Base-by-base conservation (phyloP, 2,113 vertebrate genomes). In the Buteo buteo region DNA sequence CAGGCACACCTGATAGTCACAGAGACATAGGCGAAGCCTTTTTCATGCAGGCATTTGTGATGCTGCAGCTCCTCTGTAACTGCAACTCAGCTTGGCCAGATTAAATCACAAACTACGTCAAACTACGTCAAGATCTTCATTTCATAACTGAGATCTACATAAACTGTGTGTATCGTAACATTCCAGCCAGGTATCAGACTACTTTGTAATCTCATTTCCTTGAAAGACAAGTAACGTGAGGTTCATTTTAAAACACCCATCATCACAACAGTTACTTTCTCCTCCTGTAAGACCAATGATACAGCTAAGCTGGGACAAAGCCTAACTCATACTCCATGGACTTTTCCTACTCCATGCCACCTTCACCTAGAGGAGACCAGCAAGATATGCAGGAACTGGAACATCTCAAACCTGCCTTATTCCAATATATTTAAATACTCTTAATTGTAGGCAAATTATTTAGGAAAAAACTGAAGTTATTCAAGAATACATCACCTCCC, bases 101-200 rank as follows among this genome's bases (percentile, higher is more conserved):
- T 14, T 44, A 61, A 67, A 62, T 3, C 61, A n/a, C 42, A 47
- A 28, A 6, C 12, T 19, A 17, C 0, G 2, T 22, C 18, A 11
- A 42, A 36, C 15, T 12, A 6, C 3, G 3, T 28, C n/a, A 40
- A 66, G 16, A 24, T 5, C 15, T 22, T 55, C 52, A 34, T 49
- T 66, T 72, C 50, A 16, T 4, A 66, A 66, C 40, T 0, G 0
- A 70, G 31, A 66, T 3, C 9, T 2, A 42, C 42, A 45, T 9
- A 25, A 84, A 25, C 29, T 4, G 16, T 3, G 17, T 2, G 5
- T 19, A 54, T 3, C 1, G 0, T 13, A 59, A 9, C 38, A 28
- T 17, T 42, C 40, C 58, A n/a, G 44, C 7, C 34, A 22, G 50
- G 18, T 44, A 10, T 54, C 50, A 36, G 38, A 29, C 20, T 15